Base-by-base conservation (phyloP, 2,113 vertebrate genomes). In the Sula dactylatra region DNA sequence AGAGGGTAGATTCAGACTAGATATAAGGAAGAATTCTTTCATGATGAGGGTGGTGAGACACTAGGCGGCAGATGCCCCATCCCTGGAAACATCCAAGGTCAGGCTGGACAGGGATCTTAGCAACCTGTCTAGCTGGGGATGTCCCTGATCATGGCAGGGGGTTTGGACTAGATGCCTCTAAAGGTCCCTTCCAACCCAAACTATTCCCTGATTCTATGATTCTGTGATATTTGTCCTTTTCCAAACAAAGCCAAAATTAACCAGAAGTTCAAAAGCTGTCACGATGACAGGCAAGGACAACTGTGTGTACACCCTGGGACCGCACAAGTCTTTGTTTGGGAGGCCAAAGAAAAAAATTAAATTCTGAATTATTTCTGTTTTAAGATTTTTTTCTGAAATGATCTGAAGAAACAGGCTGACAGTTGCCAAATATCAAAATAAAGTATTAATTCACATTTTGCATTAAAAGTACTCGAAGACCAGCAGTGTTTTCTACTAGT, bases 221-320 rank as follows among this genome's bases (percentile, higher is more conserved):
- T 44, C 44, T 44, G 45, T 47, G 45, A 4, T 7, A 13, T 42
- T 6, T 32, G 16, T 13, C 27, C 14, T 65, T 36, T 64, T 38
- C 18, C 13, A 72, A 4, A 21, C 14, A 4, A 55, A 19, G 11
- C 38, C 69, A 67, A 64, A 71, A 66, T 44, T 8, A 67, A 19
- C 25, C 36, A 16, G 2, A 55, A 65, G 14, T 61, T 70, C 6
- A 22, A 10, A 34, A 22, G 31, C 3, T 55, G 8, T 38, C 24
- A 13, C 47, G 47, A 1, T 49, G 47, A 8, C 36, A 50, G 55
- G 14, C 6, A 9, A 14, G 56, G 29, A 31, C 52, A 56, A 6
- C 8, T 40, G 20, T 4, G 2, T 50, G 6, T 29, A 2, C 11
- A 5, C 11, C 2, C 18, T 36, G 50, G n/a, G 50, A 20, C 17